A percentile compares a stretch with the other conserved stretches of the same genome.
Conservation (phyloP, 2,888 invertebrate species). For the Neoascia interrupta region DNA sequence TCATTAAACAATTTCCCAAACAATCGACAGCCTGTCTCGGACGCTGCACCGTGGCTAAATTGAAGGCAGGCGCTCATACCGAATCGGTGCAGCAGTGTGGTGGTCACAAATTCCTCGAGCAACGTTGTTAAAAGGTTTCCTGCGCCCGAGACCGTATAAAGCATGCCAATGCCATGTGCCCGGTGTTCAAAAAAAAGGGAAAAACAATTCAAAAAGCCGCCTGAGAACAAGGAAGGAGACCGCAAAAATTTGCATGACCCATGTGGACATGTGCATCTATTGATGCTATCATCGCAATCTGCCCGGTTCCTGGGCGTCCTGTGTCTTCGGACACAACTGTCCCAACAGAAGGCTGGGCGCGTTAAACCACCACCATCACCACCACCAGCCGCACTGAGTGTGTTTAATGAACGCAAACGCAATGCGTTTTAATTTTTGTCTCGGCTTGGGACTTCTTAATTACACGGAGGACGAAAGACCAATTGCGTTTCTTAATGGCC, state of each 20-base stretch:
- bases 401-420: constrained; percentile 28
- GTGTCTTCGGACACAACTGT: constrained; percentile 14
- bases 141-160: constrained; percentile 14
- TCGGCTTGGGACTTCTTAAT: constrained; percentile 55
- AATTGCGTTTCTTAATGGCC: constrained; percentile 64
- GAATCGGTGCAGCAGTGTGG: neutral
- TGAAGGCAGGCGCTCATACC: no score
- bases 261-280: constrained; percentile 66
- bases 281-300: constrained; percentile 58
- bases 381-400: neutral
- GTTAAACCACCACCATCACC: constrained; percentile 34
- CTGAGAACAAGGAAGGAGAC: constrained; percentile 46
- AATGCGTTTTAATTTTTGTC: constrained; percentile 59
- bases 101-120: constrained; percentile 28
- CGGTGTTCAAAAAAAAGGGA: constrained; percentile 6
- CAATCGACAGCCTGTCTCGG: constrained; percentile 54
- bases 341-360: constrained; percentile 52
- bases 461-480: constrained; percentile 57
- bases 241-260: constrained; percentile 68
- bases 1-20: constrained; percentile 62
- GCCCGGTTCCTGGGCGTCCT: constrained; percentile 6
- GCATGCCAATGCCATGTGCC: constrained; percentile 47
- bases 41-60: constrained; percentile 28
- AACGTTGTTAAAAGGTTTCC: no score
- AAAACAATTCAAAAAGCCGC: constrained; percentile 20